Evolutionary conservation across 1,140 invertebrate genomes (phyloP), one percentile per base, ranked within the genome.

Genomic region (Littorina saxatilis): DNA sequence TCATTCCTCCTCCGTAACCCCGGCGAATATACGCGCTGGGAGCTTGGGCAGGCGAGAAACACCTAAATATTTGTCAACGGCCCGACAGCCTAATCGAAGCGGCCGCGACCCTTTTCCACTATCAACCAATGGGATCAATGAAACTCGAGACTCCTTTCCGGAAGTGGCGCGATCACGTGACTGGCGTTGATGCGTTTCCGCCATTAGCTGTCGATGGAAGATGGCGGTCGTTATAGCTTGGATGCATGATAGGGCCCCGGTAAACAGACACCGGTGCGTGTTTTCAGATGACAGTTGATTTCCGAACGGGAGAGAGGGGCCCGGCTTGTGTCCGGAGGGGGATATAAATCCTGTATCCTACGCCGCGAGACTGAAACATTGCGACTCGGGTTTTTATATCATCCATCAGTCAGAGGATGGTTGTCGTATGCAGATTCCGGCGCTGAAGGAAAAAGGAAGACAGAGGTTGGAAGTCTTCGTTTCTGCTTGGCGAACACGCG

Each of bases 61-160:
- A 76, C 74, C 80, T 76, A 82, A 82, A 82, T 82, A 82, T 82
- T 82, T 82, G 80, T 82, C 80, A 82, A 70, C 80, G 55, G 27
- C 63, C 40, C 78, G 80, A 82, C 80, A 82, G 55, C 63, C 73
- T 82, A 82, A 82, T 81, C 80, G 80, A 52, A 63, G 80, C 73
- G 43, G 39, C 73, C 52, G 73, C 73, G 74, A 82, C 74, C 80
- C 50, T 35, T 43, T 37, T 32, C 43, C 76, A 58, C 76, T 78
- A 78, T 78, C 76, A 68, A 76, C 58, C 73, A 68, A 77, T 40
- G 61, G 47, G 72, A 82, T 77, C 61, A 61, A 75, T 82, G 74
- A 82, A 82, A 82, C 74, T 70, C 50, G 80, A 82, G 70, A 61
- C 80, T 50, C 29, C 29, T 29, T 37, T 35, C 80, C 80, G 80